Evolutionary conservation across 2,113 vertebrate genomes (phyloP), one percentile per base, ranked within the genome.

Genomic region (Triplophysa tibetana): DNA sequence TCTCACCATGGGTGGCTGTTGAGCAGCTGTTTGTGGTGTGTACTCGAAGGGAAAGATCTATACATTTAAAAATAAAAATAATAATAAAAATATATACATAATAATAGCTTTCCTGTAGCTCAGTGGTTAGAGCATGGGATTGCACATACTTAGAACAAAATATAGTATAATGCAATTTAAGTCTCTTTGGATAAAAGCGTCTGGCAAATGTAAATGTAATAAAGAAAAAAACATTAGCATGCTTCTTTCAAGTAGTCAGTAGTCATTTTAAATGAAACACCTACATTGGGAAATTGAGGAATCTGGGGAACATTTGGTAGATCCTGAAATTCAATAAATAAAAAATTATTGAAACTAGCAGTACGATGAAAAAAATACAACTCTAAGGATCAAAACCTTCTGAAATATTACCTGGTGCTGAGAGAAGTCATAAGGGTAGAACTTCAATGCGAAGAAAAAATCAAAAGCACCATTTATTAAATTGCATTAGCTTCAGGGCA

Each of bases 351-450:
- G 2, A n/a, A 21, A 54, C 14, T 6, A 16, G 13, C 5, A 17
- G 17, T 17, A 4, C 14, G 3, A 13, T 54, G 45, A 14, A 50
- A 50, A 50, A 38, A 45, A 45, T 12, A 45, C 43, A 45, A 12
- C 8, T 45, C 43, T 12, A 17, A 54, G 50, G 5, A 54, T 54
- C 50, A 54, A 6, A 21, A 11, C 29, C 33, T 38, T 38, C 33
- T 38, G 7, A 77, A 61, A 45, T 1, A 41, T 89, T 88, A 93
- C 92, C 91, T 82, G 88, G 24, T 88, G 88, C 75, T 89, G 86
- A 50, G 66, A 14, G 48, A 92, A 89, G 84, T 93, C 90, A 75
- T 85, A 92, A 12, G 91, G 91, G 86, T 92, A 92, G 87, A 90
- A 92, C 92, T 93, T 82, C 21, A 86, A 85, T 79, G 54, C 16